Evolutionary conservation across 2,797 vertebrate species (phyloP).

Genomic region (Aphelocoma californica): DNA sequence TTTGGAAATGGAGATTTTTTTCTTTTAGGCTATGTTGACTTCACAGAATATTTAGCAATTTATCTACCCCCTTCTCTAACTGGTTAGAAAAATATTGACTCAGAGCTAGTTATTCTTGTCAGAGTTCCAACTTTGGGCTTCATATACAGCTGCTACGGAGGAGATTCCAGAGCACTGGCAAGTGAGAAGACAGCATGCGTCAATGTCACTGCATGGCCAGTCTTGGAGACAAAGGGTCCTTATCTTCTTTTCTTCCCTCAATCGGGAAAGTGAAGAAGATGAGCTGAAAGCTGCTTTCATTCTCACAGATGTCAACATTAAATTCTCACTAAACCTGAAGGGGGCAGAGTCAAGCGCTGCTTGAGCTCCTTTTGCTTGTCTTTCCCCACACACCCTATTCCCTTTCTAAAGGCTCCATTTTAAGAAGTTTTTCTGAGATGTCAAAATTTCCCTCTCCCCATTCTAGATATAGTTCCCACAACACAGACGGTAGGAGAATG

Average conservation of each 20-base stretch:
- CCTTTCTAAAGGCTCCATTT: neutral
- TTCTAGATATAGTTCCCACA: neutral
- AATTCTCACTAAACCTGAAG: neutral
- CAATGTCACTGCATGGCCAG: neutral
- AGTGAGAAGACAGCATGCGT: neutral
- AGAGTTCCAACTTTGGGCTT: neutral
- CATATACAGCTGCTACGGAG: neutral
- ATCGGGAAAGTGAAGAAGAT: neutral
- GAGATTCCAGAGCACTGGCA: neutral
- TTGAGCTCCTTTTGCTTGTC: neutral
- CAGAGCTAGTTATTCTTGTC: neutral
- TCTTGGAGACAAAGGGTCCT: neutral
- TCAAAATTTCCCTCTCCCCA: neutral
- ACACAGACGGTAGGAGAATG: neutral
- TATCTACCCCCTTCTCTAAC: neutral
- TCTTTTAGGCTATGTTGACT: neutral
- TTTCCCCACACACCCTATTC: neutral
- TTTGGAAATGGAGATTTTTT: neutral
- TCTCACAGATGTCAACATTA: neutral
- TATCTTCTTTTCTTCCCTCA: neutral
- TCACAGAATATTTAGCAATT: neutral
- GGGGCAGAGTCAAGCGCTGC: rapidly evolving
- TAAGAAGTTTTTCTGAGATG: neutral
- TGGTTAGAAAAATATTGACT: neutral
- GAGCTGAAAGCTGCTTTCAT: neutral